Evolutionary conservation across 92 coral and sea anemone species (phyloP).

Genomic region (Porites evermanni): DNA sequence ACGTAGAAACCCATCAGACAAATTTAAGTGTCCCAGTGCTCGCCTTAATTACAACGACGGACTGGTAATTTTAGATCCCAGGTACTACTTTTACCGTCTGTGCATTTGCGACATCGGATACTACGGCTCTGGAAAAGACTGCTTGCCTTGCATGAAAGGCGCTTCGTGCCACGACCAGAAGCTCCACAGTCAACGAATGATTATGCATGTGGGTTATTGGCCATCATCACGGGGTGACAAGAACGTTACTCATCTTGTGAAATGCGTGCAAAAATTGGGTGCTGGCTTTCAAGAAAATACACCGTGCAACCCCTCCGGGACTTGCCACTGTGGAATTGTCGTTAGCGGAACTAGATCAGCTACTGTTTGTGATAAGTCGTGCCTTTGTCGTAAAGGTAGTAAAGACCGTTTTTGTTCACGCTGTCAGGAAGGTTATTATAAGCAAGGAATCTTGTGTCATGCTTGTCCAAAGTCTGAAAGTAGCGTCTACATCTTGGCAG

Average conservation of each 20-base stretch:
- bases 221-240: constrained; percentile 61
- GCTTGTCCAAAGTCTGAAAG: constrained; percentile 42
- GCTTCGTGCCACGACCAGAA: constrained; percentile 53
- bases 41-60: constrained; percentile 62
- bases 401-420: constrained; percentile 67
- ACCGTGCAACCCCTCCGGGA: constrained; percentile 60
- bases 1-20: constrained; percentile 31
- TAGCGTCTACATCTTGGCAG: constrained; percentile 41
- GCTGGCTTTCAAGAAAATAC: constrained; percentile 1
- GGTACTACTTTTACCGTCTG: constrained; percentile 58
- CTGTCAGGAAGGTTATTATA: constrained; percentile 54
- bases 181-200: constrained; percentile 57
- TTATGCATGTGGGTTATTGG: constrained; percentile 70
- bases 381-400: constrained; percentile 60
- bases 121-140: constrained; percentile 63
- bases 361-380: constrained; percentile 54
- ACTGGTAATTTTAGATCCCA: constrained; percentile 68
- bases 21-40: constrained; percentile 71
- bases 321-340: constrained; percentile 47
- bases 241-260: constrained; percentile 66
- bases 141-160: constrained; percentile 70
- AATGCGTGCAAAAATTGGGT: constrained; percentile 41
- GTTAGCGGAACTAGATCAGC: background rate
- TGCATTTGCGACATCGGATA: constrained; percentile 74
- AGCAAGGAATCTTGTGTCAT: constrained; percentile 57